These are phyloP conservation scores for Sinocyclocheilus anshuiensis DNA, from an alignment of 2,113 vertebrate genomes.

Conservation along the genomic window DNA sequence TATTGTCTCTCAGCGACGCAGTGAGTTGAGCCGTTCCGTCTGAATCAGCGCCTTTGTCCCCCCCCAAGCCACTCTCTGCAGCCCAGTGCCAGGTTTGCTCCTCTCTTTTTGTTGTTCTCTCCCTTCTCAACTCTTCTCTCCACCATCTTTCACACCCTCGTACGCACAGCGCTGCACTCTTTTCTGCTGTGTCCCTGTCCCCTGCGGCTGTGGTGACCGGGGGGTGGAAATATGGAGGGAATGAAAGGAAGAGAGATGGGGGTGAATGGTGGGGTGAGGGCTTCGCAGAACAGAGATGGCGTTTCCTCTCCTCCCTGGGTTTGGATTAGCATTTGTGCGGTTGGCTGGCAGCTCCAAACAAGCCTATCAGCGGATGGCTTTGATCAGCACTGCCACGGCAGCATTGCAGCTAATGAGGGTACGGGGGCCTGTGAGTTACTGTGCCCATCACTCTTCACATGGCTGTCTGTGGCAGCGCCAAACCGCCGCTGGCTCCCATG, in stretches of 20 bases:
- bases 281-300: constrained; percentile 46
- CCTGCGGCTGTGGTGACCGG: constrained; percentile 33
- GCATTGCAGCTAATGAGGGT: constrained; percentile 58
- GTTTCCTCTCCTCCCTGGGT: constrained; percentile 41
- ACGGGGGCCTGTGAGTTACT: constrained; percentile 32
- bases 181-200: constrained; percentile 26
- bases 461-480: constrained; percentile 51
- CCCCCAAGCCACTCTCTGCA: constrained; percentile 35
- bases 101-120: constrained; percentile 50
- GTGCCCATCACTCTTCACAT: constrained; percentile 37
- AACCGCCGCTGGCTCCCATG: constrained; percentile 31
- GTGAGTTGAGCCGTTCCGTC: constrained; percentile 44
- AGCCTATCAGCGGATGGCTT: constrained; percentile 56
- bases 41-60: constrained; percentile 61
- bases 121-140: constrained; percentile 24
- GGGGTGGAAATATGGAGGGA: constrained; percentile 14
- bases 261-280: not conserved
- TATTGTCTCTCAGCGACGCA: constrained; percentile 53
- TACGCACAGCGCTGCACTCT: constrained; percentile 34
- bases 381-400: constrained; percentile 50
- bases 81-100: constrained; percentile 40
- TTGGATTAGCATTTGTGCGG: constrained; percentile 54
- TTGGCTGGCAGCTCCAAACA: constrained; percentile 56
- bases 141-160: constrained; percentile 14
- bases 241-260: constrained; percentile 13